Evolutionary conservation across 2,797 vertebrate species (phyloP).

Genomic region (Spheniscus humboldti): DNA sequence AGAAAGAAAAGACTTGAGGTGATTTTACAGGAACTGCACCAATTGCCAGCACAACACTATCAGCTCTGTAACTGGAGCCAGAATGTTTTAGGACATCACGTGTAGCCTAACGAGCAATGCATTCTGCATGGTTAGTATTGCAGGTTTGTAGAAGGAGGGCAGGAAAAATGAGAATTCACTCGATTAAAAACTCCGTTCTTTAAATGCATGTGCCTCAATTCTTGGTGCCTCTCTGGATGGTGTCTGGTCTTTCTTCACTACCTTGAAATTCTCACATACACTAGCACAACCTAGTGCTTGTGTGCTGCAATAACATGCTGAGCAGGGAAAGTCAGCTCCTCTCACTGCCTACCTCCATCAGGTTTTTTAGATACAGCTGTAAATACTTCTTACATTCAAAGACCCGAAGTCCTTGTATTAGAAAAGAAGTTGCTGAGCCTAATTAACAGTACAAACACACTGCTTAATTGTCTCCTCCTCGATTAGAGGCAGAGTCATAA

Average conservation of each 20-base stretch:
- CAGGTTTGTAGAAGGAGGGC: neutral
- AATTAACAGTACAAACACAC: neutral
- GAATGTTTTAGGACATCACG: neutral
- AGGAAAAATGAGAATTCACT: neutral
- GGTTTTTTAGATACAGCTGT: neutral
- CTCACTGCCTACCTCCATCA: neutral
- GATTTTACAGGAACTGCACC: neutral
- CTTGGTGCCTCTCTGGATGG: neutral
- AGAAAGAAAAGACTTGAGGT: neutral
- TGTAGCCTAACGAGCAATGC: neutral
- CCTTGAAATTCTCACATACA: neutral
- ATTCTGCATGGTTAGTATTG: neutral
- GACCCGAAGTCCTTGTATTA: neutral
- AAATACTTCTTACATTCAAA: neutral
- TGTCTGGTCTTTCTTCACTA: neutral
- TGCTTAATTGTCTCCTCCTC: neutral
- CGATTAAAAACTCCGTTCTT: neutral
- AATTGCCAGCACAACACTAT: neutral
- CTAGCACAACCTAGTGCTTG: slow-evolving; percentile 35
- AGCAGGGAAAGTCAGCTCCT: neutral
- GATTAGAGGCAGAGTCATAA: neutral
- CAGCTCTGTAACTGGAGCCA: neutral
- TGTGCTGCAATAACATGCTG: neutral
- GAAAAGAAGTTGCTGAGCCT: neutral
- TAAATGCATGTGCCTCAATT: neutral